Base-by-base conservation (phyloP, 2,797 vertebrate species). In the Syngnathus acus region DNA sequence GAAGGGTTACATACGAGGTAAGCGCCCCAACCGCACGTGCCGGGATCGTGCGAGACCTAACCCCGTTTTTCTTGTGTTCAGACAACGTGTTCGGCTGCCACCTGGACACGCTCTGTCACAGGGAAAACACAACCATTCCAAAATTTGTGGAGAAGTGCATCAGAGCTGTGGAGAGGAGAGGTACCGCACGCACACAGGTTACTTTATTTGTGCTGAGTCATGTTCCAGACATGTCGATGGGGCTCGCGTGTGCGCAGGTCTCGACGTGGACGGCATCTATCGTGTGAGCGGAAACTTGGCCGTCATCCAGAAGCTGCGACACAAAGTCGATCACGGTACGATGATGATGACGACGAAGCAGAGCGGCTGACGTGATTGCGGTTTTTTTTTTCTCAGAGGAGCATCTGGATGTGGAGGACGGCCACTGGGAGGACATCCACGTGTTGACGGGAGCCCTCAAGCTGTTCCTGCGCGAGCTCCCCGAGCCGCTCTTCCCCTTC, bases 261-360 rank as follows among this genome's bases (percentile, higher is more conserved):
- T 98, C 80, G 91, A 94, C 67, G 89, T 94, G 0, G 95, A 98
- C 0, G 95, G 95, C n/a, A 90, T 98, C 64, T 98, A 98, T 86
- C 88, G 96, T 69, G 93, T 97, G 70, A 97, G 93, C 0, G 96
- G 96, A 21, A 98, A 98, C 86, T 79, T 98, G 79, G 95, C 96
- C 10, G 93, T 94, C 68, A 94, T 97, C 81, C 95, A 98, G 89
- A 97, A 86, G 50, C 90, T 98, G 47, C 91, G 95, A 69, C 90
- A 95, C 79, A 94, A 91, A 78, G 95, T 93, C 37, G 94, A 98
- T 77, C 96, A 94, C 0, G 94, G 95, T 98, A 85, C 68, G 43
- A 10, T 45, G 43, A 45, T 14, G 43, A 4, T 14, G 43, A 45
- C 5, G 43, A 45, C 13, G 13, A 45, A 45, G 43, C 14, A 14